A percentile compares a stretch with the other conserved stretches of the same genome.
Evolutionary conservation across 1,140 invertebrate genomes (phyloP).

Genomic region (Lepidurus apus): DNA sequence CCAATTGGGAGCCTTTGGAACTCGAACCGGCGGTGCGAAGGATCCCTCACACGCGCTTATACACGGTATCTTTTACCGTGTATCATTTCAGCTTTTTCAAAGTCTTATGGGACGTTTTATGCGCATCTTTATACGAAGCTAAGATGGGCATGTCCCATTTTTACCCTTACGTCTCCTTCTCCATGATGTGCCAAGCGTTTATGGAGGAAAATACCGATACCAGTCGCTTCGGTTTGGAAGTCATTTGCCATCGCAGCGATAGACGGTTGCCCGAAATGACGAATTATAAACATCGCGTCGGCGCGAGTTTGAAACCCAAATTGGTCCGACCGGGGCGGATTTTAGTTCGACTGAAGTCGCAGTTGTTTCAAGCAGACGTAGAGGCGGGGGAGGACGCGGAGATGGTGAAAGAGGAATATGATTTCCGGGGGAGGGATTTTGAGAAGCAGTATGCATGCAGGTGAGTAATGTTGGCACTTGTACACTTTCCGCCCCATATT

Average conservation of each 20-base stretch:
- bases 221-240: constrained; percentile 42
- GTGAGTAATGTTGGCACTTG: constrained; percentile 33
- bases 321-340: constrained; percentile 40
- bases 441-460: constrained; percentile 44
- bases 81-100: constrained; percentile 42
- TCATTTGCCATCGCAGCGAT: constrained; percentile 42
- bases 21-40: constrained; percentile 27
- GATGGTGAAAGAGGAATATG: constrained; percentile 40
- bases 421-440: constrained; percentile 43
- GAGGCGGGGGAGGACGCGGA: constrained; percentile 41
- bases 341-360: constrained; percentile 39
- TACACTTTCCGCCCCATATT: too few species aligned
- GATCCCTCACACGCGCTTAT: constrained; percentile 22
- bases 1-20: constrained; percentile 37
- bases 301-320: constrained; percentile 41
- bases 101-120: constrained; percentile 39
- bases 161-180: constrained; percentile 41
- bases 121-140: constrained; percentile 30
- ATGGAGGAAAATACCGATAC: constrained; percentile 41
- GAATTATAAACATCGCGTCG: constrained; percentile 40
- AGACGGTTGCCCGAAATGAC: constrained; percentile 38
- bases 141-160: constrained; percentile 41
- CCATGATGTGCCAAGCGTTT: constrained; percentile 44
- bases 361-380: constrained; percentile 42
- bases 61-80: constrained; percentile 39